Evolutionary conservation across 2,113 vertebrate species (phyloP), one percentile per base, ranked within the genome.

Genomic region (Dasyprocta punctata): DNA sequence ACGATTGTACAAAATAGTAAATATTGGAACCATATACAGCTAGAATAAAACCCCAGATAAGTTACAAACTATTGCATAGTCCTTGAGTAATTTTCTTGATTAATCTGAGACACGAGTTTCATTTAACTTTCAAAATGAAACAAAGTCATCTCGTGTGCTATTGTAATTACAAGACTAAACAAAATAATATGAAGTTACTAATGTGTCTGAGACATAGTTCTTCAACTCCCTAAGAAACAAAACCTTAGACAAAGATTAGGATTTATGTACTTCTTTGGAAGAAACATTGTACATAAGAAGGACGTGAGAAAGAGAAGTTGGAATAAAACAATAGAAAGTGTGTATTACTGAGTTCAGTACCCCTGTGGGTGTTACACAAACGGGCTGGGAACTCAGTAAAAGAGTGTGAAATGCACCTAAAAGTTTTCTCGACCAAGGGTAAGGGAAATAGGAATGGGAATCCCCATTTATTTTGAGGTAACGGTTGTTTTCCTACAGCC

Each of bases 91-190:
- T 89, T 93, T 77, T 89, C 36, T 83, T 82, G 16, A 65, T 52
- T 24, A 75, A 10, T 86, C 11, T 58, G 33, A 94, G 52, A 54
- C 38, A 77, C 86, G 60, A 60, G 41, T 30, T 83, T 95, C n/a
- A n/a, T 81, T 86, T 47, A 61, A 16, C 85, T 33, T 92, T 88
- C 28, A 87, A 71, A 90, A 67, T 75, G 36, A 86, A 83, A 87
- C 52, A n/a, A 92, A 0, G 33, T 0, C 61, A 38, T 96, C 88
- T 28, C 12, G 30, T 83, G 11, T 92, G 10, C 13, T 90, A 36
- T 90, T 81, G 60, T 30, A 12, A 92, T 54, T 58, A n/a, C 63
- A 92, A 81, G 13, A 81, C 69, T 69, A 91, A 75, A 91, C 81
- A 71, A 91, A 88, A 28, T 58, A 93, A 87, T 75, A 47, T 7